Evolutionary conservation across 2,888 invertebrate species (phyloP).

Genomic region (Rhopalosiphum nymphaeae): DNA sequence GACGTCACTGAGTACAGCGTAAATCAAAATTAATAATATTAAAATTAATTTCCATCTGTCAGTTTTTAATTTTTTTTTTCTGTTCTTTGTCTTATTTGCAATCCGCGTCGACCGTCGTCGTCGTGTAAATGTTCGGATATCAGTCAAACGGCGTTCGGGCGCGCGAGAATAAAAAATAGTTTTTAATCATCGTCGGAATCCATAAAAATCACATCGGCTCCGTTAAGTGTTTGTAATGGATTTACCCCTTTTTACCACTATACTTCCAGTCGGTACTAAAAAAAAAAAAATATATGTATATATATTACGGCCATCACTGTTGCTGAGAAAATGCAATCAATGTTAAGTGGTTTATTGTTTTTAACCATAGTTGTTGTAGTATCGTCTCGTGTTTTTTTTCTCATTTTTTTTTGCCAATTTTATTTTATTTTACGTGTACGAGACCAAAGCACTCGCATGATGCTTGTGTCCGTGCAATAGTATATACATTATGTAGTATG

Average conservation of each 20-base stretch:
- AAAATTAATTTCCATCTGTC: conserved; percentile 18
- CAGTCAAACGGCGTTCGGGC: conserved; percentile 24
- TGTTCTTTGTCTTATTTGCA: background rate
- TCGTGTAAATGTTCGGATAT: conserved; percentile 37
- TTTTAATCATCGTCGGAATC: conserved; percentile 63
- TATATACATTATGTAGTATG: background rate
- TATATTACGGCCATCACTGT: conserved; percentile 11
- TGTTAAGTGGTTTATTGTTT: conserved; percentile 59
- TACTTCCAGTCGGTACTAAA: background rate
- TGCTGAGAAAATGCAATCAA: conserved; percentile 51
- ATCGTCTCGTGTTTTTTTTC: conserved; percentile 5
- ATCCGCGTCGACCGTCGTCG: background rate
- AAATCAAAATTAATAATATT: conserved; percentile 59
- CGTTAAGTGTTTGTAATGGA: conserved; percentile 61
- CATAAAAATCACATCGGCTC: conserved; percentile 57
- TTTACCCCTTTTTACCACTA: conserved; percentile 48
- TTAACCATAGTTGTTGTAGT: background rate
- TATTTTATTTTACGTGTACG: background rate
- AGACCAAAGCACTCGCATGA: background rate
- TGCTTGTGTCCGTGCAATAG: background rate
- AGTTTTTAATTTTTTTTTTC: background rate
- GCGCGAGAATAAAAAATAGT: conserved; percentile 33
- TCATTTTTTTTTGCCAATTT: conserved; percentile 18
- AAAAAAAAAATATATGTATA: background rate
- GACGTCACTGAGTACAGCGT: conserved; percentile 9